phyloP scores from a whole-genome alignment of 2,888 invertebrate species.

The Rotaria socialis region DNA sequence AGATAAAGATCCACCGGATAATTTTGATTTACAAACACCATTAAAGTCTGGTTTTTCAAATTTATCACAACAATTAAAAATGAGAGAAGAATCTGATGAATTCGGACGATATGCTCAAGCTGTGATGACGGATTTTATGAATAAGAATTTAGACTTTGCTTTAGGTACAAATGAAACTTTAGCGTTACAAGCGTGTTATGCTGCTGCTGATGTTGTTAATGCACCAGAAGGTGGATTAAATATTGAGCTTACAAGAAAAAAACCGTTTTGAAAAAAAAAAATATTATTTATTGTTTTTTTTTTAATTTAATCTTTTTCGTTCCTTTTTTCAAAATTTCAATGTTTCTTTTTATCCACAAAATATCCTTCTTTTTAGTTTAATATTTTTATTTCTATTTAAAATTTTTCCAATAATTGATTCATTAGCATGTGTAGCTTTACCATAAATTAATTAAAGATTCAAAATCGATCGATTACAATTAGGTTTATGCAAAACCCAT shows the following conservation, averaged over 20 bases:
- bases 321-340: no score
- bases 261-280: no score
- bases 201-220: slow-evolving; percentile 32
- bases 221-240: neutral
- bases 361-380: no score
- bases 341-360: no score
- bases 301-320: no score
- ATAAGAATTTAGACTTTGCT: neutral
- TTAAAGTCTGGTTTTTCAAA: neutral
- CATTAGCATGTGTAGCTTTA: no score
- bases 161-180: neutral
- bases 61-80: neutral
- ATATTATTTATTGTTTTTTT: no score
- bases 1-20: neutral
- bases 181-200: slow-evolving; percentile 3
- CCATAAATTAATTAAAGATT: no score
- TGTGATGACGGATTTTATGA: neutral
- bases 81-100: neutral
- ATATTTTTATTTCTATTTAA: no score
- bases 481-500: no score
- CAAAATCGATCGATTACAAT: no score
- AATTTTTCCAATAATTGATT: no score
- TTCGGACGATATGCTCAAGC: neutral
- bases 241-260: slow-evolving; percentile 3
- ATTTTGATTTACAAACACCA: slow-evolving; percentile 14